These are phyloP conservation scores for Colinus virginianus DNA, from an alignment of 2,113 vertebrate species.

Conservation along the genomic window DNA sequence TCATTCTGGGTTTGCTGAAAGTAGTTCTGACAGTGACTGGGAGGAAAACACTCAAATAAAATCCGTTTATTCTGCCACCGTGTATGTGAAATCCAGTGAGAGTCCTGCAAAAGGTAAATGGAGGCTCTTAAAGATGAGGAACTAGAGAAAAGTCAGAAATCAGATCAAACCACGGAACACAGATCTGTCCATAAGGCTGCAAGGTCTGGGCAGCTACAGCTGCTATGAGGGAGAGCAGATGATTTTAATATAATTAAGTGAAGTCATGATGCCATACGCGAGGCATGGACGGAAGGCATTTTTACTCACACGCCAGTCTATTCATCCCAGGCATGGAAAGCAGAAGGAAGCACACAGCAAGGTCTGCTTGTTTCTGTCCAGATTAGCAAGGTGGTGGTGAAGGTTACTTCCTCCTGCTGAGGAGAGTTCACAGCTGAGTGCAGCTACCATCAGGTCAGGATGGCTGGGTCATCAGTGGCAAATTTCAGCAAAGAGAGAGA, in stretches of 20 bases:
- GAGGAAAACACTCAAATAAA: not conserved
- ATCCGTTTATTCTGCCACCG: not conserved
- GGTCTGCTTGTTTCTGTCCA: not conserved
- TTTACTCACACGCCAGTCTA: not conserved
- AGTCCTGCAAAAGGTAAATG: too few species aligned
- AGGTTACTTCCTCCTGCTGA: not conserved
- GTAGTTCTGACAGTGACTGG: not conserved
- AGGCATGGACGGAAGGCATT: not conserved
- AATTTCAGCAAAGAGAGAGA: not conserved
- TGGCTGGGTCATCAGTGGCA: not conserved
- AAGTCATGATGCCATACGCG: accelerated
- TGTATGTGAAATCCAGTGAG: too few species aligned
- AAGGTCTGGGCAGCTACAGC: not conserved
- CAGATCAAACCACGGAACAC: not conserved
- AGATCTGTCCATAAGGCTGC: not conserved
- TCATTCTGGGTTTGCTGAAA: not conserved
- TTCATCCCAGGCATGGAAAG: not conserved
- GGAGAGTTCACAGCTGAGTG: not conserved
- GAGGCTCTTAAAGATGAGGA: too few species aligned
- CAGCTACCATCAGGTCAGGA: not conserved
- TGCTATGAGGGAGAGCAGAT: not conserved
- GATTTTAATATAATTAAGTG: not conserved
- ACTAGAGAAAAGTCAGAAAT: not conserved
- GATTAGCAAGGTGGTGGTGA: not conserved
- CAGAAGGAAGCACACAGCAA: not conserved